A percentile compares a stretch with the other conserved stretches of the same genome.
phyloP scores from a whole-genome alignment of 2,888 invertebrate genomes.

The Drosophila pseudotakahashii region DNA sequence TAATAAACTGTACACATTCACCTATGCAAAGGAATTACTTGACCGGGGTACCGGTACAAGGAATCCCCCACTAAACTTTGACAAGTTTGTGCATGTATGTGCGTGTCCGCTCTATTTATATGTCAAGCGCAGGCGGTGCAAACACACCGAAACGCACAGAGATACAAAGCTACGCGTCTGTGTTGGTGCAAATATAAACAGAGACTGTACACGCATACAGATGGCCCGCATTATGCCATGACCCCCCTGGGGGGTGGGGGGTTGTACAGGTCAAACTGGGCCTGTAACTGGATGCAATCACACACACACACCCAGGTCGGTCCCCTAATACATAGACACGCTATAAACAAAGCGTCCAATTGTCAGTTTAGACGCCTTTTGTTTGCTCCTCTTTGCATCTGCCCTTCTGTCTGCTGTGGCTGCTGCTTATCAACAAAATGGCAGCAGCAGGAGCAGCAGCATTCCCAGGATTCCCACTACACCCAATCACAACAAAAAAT shows the following conservation, averaged over 20 bases:
- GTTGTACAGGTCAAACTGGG: conserved; percentile 3
- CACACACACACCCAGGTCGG: conserved; percentile 28
- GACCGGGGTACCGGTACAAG: conserved; percentile 31
- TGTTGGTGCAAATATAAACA: conserved; percentile 57
- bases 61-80: conserved; percentile 37
- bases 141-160: conserved; percentile 18
- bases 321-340: conserved; percentile 31
- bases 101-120: conserved; percentile 50
- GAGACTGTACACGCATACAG: conserved; percentile 69
- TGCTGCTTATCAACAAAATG: conserved; percentile 70
- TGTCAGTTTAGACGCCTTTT: conserved; percentile 64
- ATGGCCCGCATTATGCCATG: conserved; percentile 71
- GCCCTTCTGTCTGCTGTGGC: conserved; percentile 1
- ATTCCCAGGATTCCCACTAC: no score
- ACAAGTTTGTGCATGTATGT: conserved; percentile 37
- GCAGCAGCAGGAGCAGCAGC: conserved; percentile 46
- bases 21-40: conserved; percentile 43
- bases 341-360: conserved; percentile 58
- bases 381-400: conserved; percentile 38
- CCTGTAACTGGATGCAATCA: conserved; percentile 65
- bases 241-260: neutral
- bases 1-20: conserved; percentile 59
- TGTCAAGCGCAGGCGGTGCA: conserved; percentile 60
- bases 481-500: conserved; percentile 39
- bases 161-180: conserved; percentile 29